Percentiles rank a stretch among this genome's conserved stretches.
Conservation (phyloP, 2,888 invertebrate genomes). For the Lordiphosa andalusiaca region DNA sequence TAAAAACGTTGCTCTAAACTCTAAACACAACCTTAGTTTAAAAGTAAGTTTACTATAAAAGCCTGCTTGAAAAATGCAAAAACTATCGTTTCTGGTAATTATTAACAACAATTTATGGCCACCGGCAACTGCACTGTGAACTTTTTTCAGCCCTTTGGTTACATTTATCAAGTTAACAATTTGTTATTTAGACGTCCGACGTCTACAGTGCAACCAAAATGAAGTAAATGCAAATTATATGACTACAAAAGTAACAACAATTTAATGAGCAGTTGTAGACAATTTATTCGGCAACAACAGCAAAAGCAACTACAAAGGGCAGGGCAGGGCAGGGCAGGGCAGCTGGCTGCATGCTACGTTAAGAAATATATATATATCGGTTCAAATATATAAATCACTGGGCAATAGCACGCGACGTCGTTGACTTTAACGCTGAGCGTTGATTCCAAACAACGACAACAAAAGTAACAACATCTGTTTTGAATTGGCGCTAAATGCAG, state of each 20-base stretch:
- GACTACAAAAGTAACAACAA: constrained; percentile 16
- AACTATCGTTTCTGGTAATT: neutral
- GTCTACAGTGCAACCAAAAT: constrained; percentile 17
- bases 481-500: constrained; percentile 29
- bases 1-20: no score
- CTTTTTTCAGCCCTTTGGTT: constrained; percentile 10
- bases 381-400: constrained; percentile 60
- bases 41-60: neutral
- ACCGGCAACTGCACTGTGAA: neutral
- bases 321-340: constrained; percentile 32
- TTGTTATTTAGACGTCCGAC: constrained; percentile 19
- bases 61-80: constrained; percentile 1
- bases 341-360: constrained; percentile 39
- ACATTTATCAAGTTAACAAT: constrained; percentile 3
- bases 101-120: neutral
- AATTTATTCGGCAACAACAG: constrained; percentile 38
- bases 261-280: constrained; percentile 34
- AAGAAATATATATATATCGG: constrained; percentile 36
- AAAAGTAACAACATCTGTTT: constrained; percentile 30
- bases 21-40: no score
- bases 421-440: constrained; percentile 20
- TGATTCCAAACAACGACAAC: constrained; percentile 13
- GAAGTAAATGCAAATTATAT: constrained; percentile 44
- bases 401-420: constrained; percentile 55
- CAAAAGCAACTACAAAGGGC: constrained; percentile 21